Percentiles rank a stretch among this genome's conserved stretches.
Evolutionary conservation across 2,888 invertebrate genomes (phyloP).

Genomic region (Calliopum simillimum): DNA sequence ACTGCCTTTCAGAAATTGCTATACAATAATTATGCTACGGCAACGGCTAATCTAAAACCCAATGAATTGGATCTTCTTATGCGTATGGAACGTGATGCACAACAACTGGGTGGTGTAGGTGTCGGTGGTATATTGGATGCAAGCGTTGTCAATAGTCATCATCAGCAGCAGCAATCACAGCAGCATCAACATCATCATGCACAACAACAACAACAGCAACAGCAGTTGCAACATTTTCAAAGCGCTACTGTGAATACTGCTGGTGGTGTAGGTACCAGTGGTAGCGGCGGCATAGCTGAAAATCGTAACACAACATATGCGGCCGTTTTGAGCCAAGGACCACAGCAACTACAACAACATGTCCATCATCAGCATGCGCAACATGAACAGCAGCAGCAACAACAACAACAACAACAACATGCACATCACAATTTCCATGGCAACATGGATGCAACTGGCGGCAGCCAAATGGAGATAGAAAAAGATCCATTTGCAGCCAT

Average conservation of each 20-base stretch:
- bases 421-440: conserved; percentile 44
- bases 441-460: conserved; percentile 38
- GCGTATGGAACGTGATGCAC: conserved; percentile 46
- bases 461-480: conserved; percentile 53
- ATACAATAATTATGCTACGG: conserved; percentile 58
- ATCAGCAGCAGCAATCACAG: conserved; percentile 39
- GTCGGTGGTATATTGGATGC: conserved; percentile 33
- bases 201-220: conserved; percentile 41
- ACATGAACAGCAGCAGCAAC: conserved; percentile 27
- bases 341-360: conserved; percentile 48
- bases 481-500: conserved; percentile 69
- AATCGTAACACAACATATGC: conserved; percentile 65
- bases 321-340: conserved; percentile 66
- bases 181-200: conserved; percentile 37
- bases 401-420: conserved; percentile 41
- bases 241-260: conserved; percentile 19
- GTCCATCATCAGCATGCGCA: conserved; percentile 11
- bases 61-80: conserved; percentile 61
- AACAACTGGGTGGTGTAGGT: conserved; percentile 35
- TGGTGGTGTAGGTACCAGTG: conserved; percentile 47
- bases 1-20: conserved; percentile 52
- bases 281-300: conserved; percentile 37
- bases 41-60: conserved; percentile 48
- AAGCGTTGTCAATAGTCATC: conserved; percentile 42
- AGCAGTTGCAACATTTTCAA: conserved; percentile 34